Evolutionary conservation across 2,113 vertebrate genomes (phyloP).

Genomic region (Urocitellus parryii): DNA sequence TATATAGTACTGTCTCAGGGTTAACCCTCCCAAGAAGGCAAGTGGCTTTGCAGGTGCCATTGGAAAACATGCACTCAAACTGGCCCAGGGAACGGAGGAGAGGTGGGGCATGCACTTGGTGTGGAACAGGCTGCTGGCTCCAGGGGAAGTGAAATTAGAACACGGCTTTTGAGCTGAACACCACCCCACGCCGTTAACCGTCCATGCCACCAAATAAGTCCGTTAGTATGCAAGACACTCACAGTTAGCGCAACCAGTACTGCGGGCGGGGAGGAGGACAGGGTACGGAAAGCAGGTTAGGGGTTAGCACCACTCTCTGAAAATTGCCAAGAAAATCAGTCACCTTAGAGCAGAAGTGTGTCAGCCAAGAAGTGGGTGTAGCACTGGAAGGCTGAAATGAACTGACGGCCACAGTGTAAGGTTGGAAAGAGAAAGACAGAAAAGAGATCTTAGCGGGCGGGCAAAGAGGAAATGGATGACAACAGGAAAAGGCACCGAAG

Average conservation of each 20-base stretch:
- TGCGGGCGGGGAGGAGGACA: neutral
- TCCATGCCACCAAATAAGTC: constrained; percentile 76
- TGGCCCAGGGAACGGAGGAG: neutral
- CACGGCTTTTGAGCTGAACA: neutral
- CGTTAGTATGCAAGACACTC: constrained; percentile 84
- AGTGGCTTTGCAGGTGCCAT: neutral
- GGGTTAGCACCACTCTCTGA: constrained; percentile 83
- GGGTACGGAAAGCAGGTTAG: constrained; percentile 50
- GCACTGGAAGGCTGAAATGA: constrained; percentile 90
- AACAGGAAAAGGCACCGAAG: neutral
- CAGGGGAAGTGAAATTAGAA: neutral
- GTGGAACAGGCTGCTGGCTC: neutral
- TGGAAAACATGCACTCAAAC: constrained; percentile 22
- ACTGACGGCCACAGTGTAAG: constrained; percentile 88
- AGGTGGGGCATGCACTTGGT: constrained; percentile 55
- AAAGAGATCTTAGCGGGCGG: constrained; percentile 70
- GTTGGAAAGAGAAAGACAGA: constrained; percentile 82
- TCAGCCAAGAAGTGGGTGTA: constrained; percentile 92
- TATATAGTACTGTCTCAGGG: neutral
- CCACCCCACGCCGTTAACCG: constrained; percentile 19
- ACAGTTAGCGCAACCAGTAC: constrained; percentile 76
- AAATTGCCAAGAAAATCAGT: constrained; percentile 88
- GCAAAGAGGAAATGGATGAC: neutral
- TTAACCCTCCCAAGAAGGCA: constrained; percentile 29
- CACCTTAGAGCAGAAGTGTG: constrained; percentile 93